These are phyloP conservation scores for Lophochroa leadbeateri DNA, from an alignment of 2,113 vertebrate species.

Conservation along the genomic window DNA sequence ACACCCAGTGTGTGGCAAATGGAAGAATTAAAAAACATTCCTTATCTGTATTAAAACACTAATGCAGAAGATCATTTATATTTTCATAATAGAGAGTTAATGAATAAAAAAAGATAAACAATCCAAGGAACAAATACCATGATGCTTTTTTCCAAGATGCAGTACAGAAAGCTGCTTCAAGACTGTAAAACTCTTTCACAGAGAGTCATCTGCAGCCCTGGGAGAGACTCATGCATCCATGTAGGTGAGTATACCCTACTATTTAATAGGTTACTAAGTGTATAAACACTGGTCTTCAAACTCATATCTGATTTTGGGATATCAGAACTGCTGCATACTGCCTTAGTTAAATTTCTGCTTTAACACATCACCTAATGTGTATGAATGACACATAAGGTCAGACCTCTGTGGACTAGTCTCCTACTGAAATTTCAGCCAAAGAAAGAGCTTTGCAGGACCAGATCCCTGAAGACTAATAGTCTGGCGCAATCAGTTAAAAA, in stretches of 20 bases:
- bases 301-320: not conserved
- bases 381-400: not conserved
- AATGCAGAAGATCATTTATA: not conserved
- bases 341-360: not conserved
- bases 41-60: not conserved
- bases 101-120: not conserved
- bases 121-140: not conserved
- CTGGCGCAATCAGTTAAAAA: not conserved
- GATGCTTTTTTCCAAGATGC: not conserved
- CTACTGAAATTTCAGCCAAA: not conserved
- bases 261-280: not conserved
- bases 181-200: not conserved
- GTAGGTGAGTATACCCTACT: not conserved
- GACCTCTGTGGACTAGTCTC: not conserved
- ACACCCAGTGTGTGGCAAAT: not conserved
- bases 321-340: not conserved
- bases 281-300: not conserved
- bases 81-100: not conserved
- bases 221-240: rapidly evolving
- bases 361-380: not conserved
- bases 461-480: not conserved
- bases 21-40: not conserved
- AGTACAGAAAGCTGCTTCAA: not conserved
- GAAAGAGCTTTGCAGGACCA: not conserved
- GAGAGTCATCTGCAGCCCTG: not conserved